A percentile compares a stretch with the other conserved stretches of the same genome.
These are phyloP conservation scores for Emydoidea blandingii DNA, from an alignment of 2,797 vertebrate genomes.

Conservation along the genomic window DNA sequence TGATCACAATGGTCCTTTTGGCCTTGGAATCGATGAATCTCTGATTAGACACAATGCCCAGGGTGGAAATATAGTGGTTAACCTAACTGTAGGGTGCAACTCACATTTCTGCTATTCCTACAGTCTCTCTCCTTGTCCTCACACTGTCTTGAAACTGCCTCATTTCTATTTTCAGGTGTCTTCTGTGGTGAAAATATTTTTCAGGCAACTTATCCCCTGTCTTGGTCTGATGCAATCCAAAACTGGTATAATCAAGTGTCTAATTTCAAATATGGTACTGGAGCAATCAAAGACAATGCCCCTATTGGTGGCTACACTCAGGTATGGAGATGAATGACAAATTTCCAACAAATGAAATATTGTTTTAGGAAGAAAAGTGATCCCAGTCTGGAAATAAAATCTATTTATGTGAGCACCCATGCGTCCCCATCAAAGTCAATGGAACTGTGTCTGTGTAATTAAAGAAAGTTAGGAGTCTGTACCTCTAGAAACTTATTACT, in stretches of 20 bases:
- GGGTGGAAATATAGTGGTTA: background rate
- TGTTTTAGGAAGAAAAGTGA: background rate
- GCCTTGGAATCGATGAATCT: background rate
- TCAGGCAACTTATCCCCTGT: background rate
- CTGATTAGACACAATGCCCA: background rate
- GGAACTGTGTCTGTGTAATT: background rate
- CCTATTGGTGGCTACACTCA: constrained; percentile 57
- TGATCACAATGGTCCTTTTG: background rate
- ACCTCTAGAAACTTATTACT: background rate
- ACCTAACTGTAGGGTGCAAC: accelerated
- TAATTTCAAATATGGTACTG: constrained; percentile 63
- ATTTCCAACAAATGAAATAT: background rate
- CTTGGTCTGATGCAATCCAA: constrained; percentile 60
- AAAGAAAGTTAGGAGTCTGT: background rate
- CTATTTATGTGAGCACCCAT: background rate
- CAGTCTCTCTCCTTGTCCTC: background rate
- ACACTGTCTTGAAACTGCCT: background rate
- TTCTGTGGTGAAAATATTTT: constrained; percentile 64
- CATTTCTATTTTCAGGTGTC: constrained; percentile 44
- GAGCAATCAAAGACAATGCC: background rate
- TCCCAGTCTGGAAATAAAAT: background rate
- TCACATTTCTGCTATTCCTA: background rate
- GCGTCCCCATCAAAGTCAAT: accelerated
- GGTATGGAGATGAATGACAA: constrained; percentile 52
- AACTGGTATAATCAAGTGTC: constrained; percentile 32